Percentiles rank a stretch among this genome's conserved stretches.
phyloP scores from a whole-genome alignment of 1,140 invertebrate species.

The Armadillidium nasatum region DNA sequence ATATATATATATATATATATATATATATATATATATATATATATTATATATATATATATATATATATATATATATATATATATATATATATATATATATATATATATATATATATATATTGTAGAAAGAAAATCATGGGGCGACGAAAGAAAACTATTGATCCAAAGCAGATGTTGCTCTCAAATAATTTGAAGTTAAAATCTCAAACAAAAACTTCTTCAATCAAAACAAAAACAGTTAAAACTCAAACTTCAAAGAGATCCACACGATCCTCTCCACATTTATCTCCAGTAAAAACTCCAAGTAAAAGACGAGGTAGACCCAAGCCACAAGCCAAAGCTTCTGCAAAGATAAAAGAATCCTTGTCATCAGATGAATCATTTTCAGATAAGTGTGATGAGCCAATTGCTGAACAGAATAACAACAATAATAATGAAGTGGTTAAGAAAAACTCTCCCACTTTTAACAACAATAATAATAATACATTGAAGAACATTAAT shows the following conservation, averaged over 20 bases:
- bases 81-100: too few species aligned
- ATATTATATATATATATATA: too few species aligned
- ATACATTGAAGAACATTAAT: neutral
- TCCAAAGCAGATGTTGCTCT: neutral
- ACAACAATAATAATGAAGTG: slow-evolving; percentile 1
- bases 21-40: too few species aligned
- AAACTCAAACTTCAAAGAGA: neutral
- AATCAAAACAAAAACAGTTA: neutral
- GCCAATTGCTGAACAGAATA: neutral
- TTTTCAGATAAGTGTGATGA: too few species aligned
- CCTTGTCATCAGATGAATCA: neutral
- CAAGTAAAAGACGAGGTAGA: neutral
- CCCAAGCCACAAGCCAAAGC: neutral
- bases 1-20: too few species aligned
- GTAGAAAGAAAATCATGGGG: neutral
- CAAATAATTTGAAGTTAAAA: neutral
- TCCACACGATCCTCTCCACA: neutral
- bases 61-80: too few species aligned
- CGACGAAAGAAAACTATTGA: neutral
- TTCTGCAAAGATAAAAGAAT: neutral
- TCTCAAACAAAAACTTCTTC: neutral
- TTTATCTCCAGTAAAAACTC: neutral
- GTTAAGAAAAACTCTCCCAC: too few species aligned
- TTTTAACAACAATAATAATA: neutral
- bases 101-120: too few species aligned